Evolutionary conservation across 2,888 invertebrate genomes (phyloP), one percentile per base, ranked within the genome.

Genomic region (Apamea anceps): DNA sequence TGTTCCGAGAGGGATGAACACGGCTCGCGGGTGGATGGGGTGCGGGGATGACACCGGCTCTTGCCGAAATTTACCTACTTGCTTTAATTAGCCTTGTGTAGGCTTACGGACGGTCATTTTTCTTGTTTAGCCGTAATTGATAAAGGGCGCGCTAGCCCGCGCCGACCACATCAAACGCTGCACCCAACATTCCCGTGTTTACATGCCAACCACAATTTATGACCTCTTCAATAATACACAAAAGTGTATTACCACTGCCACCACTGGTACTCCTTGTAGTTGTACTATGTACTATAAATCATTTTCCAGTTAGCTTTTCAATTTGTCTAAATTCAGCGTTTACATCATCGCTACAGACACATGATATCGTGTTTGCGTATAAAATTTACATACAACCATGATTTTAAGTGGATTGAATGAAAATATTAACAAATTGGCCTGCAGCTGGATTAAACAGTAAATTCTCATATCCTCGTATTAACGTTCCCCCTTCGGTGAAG

Each of bases 351-450:
- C 71, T 81, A 79, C 77, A 85, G 73, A 87, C 77, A 79, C 82
- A 86, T 86, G 80, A 91, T 89, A 89, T 86, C 87, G 74, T 84
- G 78, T 74, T 79, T 81, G 78, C 79, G 85, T 87, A 90, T 90
- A 89, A 91, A 91, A 92, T 94, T 93, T 92, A 91, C 91, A 91
- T 92, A 92, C 89, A 89, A 91, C 90, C 92, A 88, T 90, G 92
- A 92, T 95, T 96, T 96, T 95, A 96, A 96, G 95, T 96, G 96
- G 95, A 97, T 96, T 96, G 96, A 96, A 95, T 95, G 96, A 95
- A 96, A 96, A 96, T 96, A 96, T 96, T 96, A 96, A 96, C 96
- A 96, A 96, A 96, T 96, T 96, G 96, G 96, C 96, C 95, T 94
- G 95, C 93, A 96, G 96, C 94, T 93, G 95, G 95, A 96, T 96